These are phyloP conservation scores for Carollia perspicillata DNA, from an alignment of 2,113 vertebrate species.

Conservation along the genomic window DNA sequence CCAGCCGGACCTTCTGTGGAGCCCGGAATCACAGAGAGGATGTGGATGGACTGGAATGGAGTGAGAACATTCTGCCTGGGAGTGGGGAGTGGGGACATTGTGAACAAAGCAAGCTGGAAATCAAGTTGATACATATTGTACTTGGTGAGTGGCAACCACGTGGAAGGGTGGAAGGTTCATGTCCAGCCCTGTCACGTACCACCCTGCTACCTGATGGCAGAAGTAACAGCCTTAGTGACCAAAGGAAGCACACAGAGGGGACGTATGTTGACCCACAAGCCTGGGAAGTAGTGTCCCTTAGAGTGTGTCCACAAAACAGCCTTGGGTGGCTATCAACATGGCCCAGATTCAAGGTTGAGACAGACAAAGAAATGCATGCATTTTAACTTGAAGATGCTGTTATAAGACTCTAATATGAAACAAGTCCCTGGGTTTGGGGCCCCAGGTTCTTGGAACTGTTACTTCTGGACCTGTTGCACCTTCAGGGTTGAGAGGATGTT, in stretches of 20 bases:
- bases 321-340: not conserved
- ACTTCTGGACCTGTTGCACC: not conserved
- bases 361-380: not conserved
- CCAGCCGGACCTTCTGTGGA: not conserved
- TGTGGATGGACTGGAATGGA: not conserved
- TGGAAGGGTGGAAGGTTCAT: not conserved
- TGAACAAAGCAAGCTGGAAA: not conserved
- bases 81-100: accelerated
- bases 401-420: not conserved
- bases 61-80: not conserved
- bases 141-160: not conserved
- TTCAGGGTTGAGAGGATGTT: not conserved
- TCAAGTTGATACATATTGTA: not conserved
- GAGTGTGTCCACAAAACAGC: not conserved
- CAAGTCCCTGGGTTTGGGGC: not conserved
- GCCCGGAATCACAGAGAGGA: not conserved
- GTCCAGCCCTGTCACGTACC: not conserved
- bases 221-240: not conserved
- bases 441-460: not conserved
- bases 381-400: not conserved
- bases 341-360: not conserved
- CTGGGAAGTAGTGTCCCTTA: not conserved
- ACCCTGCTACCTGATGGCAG: accelerated
- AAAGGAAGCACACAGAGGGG: not conserved
- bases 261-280: not conserved